Percentiles rank a stretch among this genome's conserved stretches.
phyloP scores from a whole-genome alignment of 1,140 invertebrate species.

The Listronotus oregonensis region DNA sequence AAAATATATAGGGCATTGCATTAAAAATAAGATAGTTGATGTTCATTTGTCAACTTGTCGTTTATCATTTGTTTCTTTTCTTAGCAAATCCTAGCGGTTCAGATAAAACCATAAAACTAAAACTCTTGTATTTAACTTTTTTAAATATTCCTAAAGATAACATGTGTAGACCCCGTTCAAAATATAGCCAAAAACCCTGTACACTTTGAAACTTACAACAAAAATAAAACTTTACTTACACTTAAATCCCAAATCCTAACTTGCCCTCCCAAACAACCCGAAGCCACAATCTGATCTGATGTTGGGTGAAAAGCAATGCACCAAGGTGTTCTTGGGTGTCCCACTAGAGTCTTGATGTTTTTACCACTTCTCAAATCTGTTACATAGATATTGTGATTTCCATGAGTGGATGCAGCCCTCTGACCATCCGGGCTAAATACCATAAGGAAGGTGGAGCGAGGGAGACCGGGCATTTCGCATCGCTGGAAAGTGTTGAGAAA shows the following conservation, averaged over 20 bases:
- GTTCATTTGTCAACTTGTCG: no score
- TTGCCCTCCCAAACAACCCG: conserved; percentile 88
- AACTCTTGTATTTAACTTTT: no score
- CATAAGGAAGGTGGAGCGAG: conserved; percentile 81
- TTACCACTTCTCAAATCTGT: conserved; percentile 80
- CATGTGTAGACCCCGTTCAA: no score
- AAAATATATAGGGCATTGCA: no score
- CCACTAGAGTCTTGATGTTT: conserved; percentile 76
- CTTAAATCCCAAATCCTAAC: conserved; percentile 90
- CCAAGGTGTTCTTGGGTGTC: conserved; percentile 91
- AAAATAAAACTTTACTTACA: conserved; percentile 61
- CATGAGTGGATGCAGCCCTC: conserved; percentile 87
- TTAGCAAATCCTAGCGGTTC: no score
- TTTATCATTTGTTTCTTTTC: no score
- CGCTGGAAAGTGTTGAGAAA: conserved; percentile 58
- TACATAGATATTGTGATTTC: conserved; percentile 90
- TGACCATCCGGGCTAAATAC: conserved; percentile 85
- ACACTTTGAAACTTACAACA: not conserved
- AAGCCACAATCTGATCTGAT: conserved; percentile 81
- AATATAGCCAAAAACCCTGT: no score
- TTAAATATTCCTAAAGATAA: no score
- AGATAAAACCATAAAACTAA: no score
- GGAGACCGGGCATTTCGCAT: conserved; percentile 75
- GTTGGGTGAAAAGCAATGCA: conserved; percentile 89
- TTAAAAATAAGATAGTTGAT: no score